phyloP scores from a whole-genome alignment of 2,888 invertebrate species.

The Phengaris alcon region DNA sequence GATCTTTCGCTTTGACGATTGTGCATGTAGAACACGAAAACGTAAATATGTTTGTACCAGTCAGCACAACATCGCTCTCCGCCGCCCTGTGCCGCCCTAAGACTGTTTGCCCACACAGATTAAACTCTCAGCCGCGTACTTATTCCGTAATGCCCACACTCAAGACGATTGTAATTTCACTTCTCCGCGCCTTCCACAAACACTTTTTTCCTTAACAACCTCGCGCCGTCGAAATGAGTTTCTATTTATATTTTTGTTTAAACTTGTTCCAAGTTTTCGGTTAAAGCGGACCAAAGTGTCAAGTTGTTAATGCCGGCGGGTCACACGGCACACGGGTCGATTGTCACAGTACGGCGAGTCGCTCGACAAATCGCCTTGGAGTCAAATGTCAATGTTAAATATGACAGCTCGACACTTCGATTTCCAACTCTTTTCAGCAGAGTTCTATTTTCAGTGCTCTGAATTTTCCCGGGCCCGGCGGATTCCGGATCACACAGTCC shows the following conservation, averaged over 20 bases:
- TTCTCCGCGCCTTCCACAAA: constrained; percentile 27
- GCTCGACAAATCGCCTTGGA: too few species aligned
- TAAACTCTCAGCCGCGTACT: constrained; percentile 49
- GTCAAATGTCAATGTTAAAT: too few species aligned
- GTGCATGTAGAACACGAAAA: constrained; percentile 5
- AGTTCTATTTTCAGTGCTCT: too few species aligned
- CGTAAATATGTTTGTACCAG: constrained; percentile 5
- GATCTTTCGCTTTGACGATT: background rate
- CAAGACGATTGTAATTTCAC: constrained; percentile 37
- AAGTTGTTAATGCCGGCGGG: background rate
- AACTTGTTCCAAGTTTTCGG: background rate
- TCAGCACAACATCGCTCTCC: background rate
- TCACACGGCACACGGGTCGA: too few species aligned
- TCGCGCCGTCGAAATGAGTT: background rate
- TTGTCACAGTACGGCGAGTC: too few species aligned
- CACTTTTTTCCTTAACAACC: background rate
- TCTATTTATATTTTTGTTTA: background rate
- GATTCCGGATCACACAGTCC: too few species aligned
- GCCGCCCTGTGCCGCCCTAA: background rate
- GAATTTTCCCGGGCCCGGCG: too few species aligned
- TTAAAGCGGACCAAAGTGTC: background rate
- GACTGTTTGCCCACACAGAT: constrained; percentile 62
- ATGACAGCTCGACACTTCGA: too few species aligned
- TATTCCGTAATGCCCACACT: constrained; percentile 46
- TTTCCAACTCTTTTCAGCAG: too few species aligned